Evolutionary conservation across 2,113 vertebrate species (phyloP).

Genomic region (Micronycteris hirsuta): DNA sequence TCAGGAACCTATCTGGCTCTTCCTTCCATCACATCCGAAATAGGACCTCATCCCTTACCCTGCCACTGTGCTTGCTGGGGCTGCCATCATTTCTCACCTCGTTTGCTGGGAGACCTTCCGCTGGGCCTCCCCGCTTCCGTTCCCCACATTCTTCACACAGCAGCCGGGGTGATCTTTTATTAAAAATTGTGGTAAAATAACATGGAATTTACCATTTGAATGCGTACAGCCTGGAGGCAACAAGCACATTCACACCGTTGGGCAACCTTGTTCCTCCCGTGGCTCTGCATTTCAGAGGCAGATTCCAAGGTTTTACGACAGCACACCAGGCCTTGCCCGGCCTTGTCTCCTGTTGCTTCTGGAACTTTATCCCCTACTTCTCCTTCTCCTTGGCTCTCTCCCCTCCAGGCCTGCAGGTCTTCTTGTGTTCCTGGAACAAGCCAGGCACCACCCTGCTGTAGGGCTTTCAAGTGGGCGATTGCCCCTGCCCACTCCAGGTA

Average conservation of each 20-base stretch:
- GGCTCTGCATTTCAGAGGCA: neutral
- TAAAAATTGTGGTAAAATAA: neutral
- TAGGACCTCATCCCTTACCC: neutral
- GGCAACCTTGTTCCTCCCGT: neutral
- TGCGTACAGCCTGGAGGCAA: neutral
- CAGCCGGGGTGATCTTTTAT: neutral
- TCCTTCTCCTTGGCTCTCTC: neutral
- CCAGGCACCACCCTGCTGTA: neutral
- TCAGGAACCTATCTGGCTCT: neutral
- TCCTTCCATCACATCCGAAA: neutral
- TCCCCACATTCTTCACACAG: neutral
- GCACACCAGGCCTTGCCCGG: neutral
- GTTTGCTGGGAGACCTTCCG: neutral
- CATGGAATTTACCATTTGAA: neutral
- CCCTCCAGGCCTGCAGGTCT: neutral
- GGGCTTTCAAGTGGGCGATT: neutral
- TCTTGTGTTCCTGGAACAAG: neutral
- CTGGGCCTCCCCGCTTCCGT: neutral
- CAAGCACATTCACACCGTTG: neutral
- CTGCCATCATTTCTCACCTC: neutral
- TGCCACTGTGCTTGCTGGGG: neutral
- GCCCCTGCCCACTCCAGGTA: neutral
- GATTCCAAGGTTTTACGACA: neutral
- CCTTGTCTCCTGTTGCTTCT: neutral
- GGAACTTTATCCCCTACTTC: neutral